Base-by-base conservation (phyloP, 2,888 invertebrate genomes). In the Mythimna lalbum region DNA sequence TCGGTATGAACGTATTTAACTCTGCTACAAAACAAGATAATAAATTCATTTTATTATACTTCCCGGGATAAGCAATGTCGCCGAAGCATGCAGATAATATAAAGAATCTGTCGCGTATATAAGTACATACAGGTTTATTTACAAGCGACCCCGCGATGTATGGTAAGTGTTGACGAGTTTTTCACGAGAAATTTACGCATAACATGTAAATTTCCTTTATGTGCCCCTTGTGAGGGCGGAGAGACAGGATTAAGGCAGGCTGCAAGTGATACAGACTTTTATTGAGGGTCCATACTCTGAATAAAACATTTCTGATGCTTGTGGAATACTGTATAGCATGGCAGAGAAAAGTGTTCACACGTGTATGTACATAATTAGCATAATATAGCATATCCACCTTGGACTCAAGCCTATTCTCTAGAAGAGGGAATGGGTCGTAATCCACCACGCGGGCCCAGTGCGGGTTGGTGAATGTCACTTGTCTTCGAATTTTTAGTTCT, bases 161-260 rank as follows among this genome's bases (percentile, higher is more conserved):
- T 71, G 80, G 69, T 78, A 82, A 81, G 76, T 76, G 83, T 81
- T 82, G 82, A 82, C 78, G 82, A 82, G 83, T 70, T 82, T 83
- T 81, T 78, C 73, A 65, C 76, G 81, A 71, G 73, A 81, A 82
- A 82, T 82, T 78, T 81, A 78, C 81, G 73, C 76, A 69, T 78
- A 78, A 83, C 70, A 78, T 83, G 81, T 78, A 81, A 75, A 82
- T 82, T 81, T 75, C 60, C 69, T 81, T 81, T 75, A 81, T 74
- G 70, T 33, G 78, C 47, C 69, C 66, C 80, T 56, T 43, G 71
- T 56, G 47, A 17, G 80, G 53, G 76, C 19, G 63, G 49, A 23
- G n/a, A 60, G 76, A 21, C 36, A 63, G 80, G 76, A 76, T 72
- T 76, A 76, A 80, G 73, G 78, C 31, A 7, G 60, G n/a, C 60